Conservation (phyloP, 2,797 vertebrate genomes). For the Bryconaethiops microstoma region DNA sequence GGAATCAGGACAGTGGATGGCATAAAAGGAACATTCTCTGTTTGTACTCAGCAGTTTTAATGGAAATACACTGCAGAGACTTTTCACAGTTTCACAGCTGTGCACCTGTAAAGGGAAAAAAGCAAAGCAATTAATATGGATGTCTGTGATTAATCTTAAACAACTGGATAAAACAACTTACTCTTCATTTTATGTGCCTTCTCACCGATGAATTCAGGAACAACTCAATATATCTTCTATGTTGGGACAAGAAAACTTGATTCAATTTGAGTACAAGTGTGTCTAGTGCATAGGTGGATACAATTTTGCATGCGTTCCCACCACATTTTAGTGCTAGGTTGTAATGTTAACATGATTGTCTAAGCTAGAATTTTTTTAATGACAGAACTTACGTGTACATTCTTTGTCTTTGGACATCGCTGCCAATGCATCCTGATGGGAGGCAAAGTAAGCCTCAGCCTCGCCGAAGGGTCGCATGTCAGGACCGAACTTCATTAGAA, state of each 20-base stretch:
- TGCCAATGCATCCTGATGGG: conserved; percentile 76
- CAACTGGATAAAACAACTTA: conserved; percentile 2
- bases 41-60: not conserved
- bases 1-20: not conserved
- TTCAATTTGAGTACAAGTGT: not conserved
- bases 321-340: too few relatives aligned
- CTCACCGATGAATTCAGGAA: conserved; percentile 80
- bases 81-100: conserved; percentile 22
- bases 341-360: not conserved
- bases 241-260: not conserved
- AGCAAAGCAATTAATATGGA: not conserved
- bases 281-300: not conserved
- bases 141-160: not conserved
- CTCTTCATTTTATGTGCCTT: conserved; percentile 10
- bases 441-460: conserved; percentile 83
- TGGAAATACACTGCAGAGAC: conserved; percentile 1
- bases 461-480: conserved; percentile 81
- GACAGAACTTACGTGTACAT: conserved; percentile 85
- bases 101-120: conserved; percentile 18
- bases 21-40: conserved; percentile 4
- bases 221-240: conserved; percentile 87
- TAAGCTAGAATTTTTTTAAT: not conserved
- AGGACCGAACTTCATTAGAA: conserved; percentile 83
- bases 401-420: conserved; percentile 87
- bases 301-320: not conserved